Percentiles rank a stretch among this genome's conserved stretches.
Evolutionary conservation across 2,888 invertebrate species (phyloP).

Genomic region (Agrochola litura): DNA sequence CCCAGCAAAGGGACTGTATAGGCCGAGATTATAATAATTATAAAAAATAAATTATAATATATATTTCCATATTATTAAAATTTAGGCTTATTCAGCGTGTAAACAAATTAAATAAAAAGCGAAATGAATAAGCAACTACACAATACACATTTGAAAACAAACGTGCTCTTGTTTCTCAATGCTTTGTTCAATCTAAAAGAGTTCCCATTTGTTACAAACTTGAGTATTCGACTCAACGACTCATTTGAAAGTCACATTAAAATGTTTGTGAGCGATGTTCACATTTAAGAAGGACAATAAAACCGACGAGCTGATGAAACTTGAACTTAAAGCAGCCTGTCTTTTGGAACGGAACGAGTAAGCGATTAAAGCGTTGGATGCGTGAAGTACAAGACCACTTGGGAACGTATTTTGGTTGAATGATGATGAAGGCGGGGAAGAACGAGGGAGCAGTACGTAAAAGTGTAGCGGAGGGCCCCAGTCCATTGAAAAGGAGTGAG

Average conservation of each 20-base stretch:
- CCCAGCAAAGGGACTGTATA: no score
- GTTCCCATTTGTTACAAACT: slow-evolving; percentile 17
- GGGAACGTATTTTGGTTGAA: neutral
- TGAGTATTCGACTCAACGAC: slow-evolving; percentile 19
- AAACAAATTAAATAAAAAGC: slow-evolving; percentile 17
- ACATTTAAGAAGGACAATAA: slow-evolving; percentile 29
- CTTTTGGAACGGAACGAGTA: neutral
- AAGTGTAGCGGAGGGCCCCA: no score
- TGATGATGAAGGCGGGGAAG: neutral
- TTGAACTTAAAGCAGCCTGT: neutral
- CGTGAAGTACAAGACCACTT: neutral
- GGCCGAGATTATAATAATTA: no score
- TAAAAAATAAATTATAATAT: no score
- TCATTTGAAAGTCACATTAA: slow-evolving; percentile 41
- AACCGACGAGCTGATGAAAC: slow-evolving; percentile 4
- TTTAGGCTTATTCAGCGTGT: no score
- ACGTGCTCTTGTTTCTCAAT: neutral
- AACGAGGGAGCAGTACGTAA: neutral
- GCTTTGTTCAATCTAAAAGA: slow-evolving; percentile 19
- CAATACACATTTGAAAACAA: slow-evolving; percentile 13
- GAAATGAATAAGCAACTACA: slow-evolving; percentile 20
- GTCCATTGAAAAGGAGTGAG: no score
- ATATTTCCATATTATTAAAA: no score
- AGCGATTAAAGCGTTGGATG: neutral
- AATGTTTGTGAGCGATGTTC: slow-evolving; percentile 29